Percentiles rank a stretch among this genome's conserved stretches.
phyloP scores from a whole-genome alignment of 2,888 invertebrate genomes.

The Pyrocoelia pectoralis region DNA sequence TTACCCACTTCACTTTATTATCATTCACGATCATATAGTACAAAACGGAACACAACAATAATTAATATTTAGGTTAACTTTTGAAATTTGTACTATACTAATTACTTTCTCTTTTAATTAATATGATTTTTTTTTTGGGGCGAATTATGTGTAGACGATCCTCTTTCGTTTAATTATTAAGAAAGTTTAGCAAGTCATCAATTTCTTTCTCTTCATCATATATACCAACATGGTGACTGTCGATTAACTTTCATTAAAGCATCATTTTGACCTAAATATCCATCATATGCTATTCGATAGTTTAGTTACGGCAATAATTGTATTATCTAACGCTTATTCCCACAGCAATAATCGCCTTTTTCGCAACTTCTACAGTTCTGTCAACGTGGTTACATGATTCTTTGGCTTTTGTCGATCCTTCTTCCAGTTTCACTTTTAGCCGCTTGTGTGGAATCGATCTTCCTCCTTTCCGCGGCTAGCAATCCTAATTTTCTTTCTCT shows the following conservation, averaged over 20 bases:
- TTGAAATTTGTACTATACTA: neutral
- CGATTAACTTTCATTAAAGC: slow-evolving; percentile 2
- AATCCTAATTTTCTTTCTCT: too few relatives aligned
- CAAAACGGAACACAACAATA: neutral
- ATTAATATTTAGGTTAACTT: neutral
- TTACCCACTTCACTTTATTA: neutral
- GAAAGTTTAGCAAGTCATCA: slow-evolving; percentile 7
- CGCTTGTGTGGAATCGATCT: too few relatives aligned
- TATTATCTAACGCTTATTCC: neutral
- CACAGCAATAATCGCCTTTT: neutral
- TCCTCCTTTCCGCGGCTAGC: too few relatives aligned
- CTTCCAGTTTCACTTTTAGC: too few relatives aligned
- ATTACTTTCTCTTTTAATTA: slow-evolving; percentile 6
- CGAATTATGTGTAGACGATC: neutral
- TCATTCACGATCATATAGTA: too few relatives aligned
- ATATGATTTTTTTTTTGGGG: neutral
- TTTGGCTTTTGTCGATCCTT: too few relatives aligned
- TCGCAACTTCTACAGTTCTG: too few relatives aligned
- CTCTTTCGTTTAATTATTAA: neutral
- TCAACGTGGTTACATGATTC: too few relatives aligned
- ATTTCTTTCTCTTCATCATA: slow-evolving; percentile 7
- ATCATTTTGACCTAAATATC: neutral
- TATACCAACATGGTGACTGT: neutral
- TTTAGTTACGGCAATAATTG: neutral
- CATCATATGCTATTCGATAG: neutral